Evolutionary conservation across 1,140 invertebrate genomes (phyloP).

Genomic region (Orius insidiosus): DNA sequence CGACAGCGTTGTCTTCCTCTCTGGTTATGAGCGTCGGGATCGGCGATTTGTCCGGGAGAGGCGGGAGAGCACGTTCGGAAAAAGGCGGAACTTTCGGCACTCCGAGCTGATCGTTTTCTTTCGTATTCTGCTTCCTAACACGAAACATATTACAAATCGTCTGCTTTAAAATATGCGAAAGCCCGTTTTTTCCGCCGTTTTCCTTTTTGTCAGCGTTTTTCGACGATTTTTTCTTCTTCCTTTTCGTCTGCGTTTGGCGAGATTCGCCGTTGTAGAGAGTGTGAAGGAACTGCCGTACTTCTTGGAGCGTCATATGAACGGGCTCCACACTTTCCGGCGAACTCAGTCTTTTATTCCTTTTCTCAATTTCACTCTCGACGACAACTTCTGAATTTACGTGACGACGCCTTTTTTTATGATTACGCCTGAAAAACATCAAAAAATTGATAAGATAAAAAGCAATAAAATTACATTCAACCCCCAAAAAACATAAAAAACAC

Average conservation of each 20-base stretch:
- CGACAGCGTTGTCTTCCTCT: constrained; percentile 37
- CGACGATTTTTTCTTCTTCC: constrained; percentile 8
- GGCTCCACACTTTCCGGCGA: constrained; percentile 47
- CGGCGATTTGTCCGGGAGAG: constrained; percentile 37
- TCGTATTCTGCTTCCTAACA: constrained; percentile 31
- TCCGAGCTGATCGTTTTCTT: constrained; percentile 16
- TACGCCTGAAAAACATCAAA: constrained; percentile 10
- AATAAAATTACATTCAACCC: too few species aligned
- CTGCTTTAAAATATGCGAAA: constrained; percentile 60
- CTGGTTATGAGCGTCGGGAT: constrained; percentile 14
- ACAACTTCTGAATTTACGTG: constrained; percentile 7
- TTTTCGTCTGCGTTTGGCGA: constrained; percentile 7
- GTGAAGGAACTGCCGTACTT: constrained; percentile 64
- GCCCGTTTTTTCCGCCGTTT: constrained; percentile 26
- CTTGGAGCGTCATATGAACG: constrained; percentile 68
- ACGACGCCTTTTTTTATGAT: constrained; percentile 17
- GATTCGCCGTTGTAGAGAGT: constrained; percentile 41
- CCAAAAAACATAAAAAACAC: background rate
- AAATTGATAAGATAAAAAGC: background rate
- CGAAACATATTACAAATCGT: constrained; percentile 70
- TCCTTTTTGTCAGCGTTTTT: constrained; percentile 9
- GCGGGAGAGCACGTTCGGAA: constrained; percentile 56
- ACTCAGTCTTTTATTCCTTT: constrained; percentile 31
- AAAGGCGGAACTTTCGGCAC: constrained; percentile 27
- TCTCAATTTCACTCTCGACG: constrained; percentile 5